Conservation (phyloP, 1,140 invertebrate genomes). For the Pissodes strobi region DNA sequence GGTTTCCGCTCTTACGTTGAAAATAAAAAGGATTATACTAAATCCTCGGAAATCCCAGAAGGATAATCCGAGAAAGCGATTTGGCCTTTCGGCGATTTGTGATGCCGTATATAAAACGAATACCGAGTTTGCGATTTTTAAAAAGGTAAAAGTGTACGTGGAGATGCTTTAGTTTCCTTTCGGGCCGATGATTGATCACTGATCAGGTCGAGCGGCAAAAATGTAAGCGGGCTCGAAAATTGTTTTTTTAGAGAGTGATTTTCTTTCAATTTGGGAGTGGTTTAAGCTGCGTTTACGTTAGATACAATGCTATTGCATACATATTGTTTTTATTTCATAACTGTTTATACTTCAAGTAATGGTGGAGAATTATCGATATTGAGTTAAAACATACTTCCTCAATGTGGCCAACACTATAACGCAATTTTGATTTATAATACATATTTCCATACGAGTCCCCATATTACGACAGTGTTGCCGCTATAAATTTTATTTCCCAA, state of each 20-base stretch:
- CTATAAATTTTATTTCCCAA: too few relatives aligned
- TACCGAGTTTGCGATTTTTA: constrained; percentile 28
- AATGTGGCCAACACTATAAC: too few relatives aligned
- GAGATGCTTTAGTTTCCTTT: not conserved
- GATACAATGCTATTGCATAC: too few relatives aligned
- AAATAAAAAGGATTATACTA: constrained; percentile 29
- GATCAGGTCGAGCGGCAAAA: not conserved
- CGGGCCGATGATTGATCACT: not conserved
- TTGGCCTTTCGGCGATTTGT: constrained; percentile 28
- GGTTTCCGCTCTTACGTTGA: constrained; percentile 25
- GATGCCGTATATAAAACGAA: constrained; percentile 21
- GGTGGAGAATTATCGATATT: too few relatives aligned
- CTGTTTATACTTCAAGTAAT: too few relatives aligned
- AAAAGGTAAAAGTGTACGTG: not conserved
- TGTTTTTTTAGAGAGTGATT: not conserved
- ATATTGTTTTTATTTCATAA: too few relatives aligned
- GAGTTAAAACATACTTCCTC: too few relatives aligned
- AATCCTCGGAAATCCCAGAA: constrained; percentile 19
- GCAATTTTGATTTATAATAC: too few relatives aligned
- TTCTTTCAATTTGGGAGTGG: not conserved
- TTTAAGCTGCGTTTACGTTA: not conserved
- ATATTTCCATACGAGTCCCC: too few relatives aligned
- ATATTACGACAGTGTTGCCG: too few relatives aligned
- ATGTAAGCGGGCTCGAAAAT: not conserved
- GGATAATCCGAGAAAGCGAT: constrained; percentile 25